Evolutionary conservation across 2,888 invertebrate species (phyloP).

Genomic region (Cantharis rufa): DNA sequence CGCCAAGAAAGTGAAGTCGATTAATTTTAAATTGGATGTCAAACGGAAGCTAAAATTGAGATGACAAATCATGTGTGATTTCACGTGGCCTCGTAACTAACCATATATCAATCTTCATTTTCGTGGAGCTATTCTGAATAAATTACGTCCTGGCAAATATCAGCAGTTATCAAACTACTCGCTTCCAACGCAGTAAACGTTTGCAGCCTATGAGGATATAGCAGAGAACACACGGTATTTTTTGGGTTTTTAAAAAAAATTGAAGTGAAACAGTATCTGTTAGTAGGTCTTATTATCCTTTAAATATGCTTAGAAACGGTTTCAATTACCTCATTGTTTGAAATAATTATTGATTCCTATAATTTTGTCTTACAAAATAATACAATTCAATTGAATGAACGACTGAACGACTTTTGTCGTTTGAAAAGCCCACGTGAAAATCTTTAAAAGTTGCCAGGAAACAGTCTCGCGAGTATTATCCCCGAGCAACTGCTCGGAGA

Average conservation of each 20-base stretch:
- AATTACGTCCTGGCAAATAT: not conserved
- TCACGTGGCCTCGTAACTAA: not conserved
- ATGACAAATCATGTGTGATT: not conserved
- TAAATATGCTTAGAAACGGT: too few relatives aligned
- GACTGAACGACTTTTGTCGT: too few relatives aligned
- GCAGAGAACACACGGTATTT: not conserved
- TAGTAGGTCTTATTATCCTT: too few relatives aligned
- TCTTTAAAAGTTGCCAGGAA: too few relatives aligned
- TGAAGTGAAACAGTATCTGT: too few relatives aligned
- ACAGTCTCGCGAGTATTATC: too few relatives aligned
- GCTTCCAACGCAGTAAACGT: not conserved
- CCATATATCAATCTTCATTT: constrained; percentile 3
- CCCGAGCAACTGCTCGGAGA: too few relatives aligned
- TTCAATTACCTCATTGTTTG: too few relatives aligned
- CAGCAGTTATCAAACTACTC: not conserved
- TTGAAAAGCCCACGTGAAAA: too few relatives aligned
- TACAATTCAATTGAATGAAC: too few relatives aligned
- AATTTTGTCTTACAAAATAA: too few relatives aligned
- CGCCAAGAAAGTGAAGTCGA: not conserved
- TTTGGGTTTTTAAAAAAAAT: not conserved
- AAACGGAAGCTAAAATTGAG: not conserved
- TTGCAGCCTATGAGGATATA: not conserved
- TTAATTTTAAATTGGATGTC: not conserved
- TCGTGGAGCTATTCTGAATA: not conserved
- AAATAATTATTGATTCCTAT: too few relatives aligned